Evolutionary conservation across 2,888 invertebrate genomes (phyloP).

Genomic region (Nephrotoma appendiculata): DNA sequence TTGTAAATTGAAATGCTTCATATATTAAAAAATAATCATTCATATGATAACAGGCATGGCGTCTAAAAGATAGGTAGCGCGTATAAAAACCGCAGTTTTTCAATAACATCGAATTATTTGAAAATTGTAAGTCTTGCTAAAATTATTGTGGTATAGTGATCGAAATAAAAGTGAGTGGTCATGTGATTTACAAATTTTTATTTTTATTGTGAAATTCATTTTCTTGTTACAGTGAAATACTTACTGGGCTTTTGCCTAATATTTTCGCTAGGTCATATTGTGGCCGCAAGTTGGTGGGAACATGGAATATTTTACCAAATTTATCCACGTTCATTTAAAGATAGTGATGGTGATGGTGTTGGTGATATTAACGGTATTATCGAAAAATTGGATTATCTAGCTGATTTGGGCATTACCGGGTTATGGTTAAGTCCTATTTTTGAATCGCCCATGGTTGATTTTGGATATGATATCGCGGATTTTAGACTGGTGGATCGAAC

Average conservation of each 20-base stretch:
- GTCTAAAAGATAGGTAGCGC: neutral
- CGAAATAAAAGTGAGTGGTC: neutral
- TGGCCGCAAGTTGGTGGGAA: slow-evolving; percentile 22
- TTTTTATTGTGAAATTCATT: slow-evolving; percentile 10
- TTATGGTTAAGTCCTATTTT: slow-evolving; percentile 50
- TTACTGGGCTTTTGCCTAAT: neutral
- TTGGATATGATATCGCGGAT: slow-evolving; percentile 49
- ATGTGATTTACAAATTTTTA: neutral
- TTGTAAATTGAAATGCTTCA: too few species aligned
- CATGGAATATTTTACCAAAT: slow-evolving; percentile 54
- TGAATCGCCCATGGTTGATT: slow-evolving; percentile 46
- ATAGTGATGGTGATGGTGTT: slow-evolving; percentile 61
- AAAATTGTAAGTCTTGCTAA: neutral
- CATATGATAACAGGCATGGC: too few species aligned
- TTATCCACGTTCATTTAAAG: slow-evolving; percentile 65
- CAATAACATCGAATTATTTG: neutral
- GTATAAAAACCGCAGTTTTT: neutral
- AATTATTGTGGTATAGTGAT: neutral
- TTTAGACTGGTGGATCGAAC: slow-evolving; percentile 39
- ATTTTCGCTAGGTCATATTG: neutral
- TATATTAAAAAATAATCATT: too few species aligned
- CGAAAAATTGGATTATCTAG: slow-evolving; percentile 37
- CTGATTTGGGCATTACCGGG: slow-evolving; percentile 37
- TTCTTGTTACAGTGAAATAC: neutral
- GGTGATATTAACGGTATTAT: slow-evolving; percentile 41